Percentiles rank a stretch among this genome's conserved stretches.
Evolutionary conservation across 2,888 invertebrate genomes (phyloP).

Genomic region (Parnassius mnemosyne): DNA sequence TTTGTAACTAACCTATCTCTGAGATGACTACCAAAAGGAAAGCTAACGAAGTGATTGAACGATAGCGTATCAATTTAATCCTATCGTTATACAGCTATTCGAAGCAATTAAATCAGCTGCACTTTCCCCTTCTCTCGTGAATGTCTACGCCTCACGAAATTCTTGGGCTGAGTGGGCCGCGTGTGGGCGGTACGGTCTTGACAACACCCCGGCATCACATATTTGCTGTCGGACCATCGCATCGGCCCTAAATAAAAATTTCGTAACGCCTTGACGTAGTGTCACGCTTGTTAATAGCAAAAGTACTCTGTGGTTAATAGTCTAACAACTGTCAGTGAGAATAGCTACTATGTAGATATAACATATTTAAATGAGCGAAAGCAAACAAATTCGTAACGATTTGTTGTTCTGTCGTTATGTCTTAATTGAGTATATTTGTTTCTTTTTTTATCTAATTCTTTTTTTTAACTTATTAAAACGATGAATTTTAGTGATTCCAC

Average conservation of each 20-base stretch:
- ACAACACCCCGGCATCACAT: conserved; percentile 34
- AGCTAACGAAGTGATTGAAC: conserved; percentile 12
- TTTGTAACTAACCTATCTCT: neutral
- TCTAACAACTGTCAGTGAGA: neutral
- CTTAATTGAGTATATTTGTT: no score
- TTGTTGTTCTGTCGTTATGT: no score
- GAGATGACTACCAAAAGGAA: conserved; percentile 7
- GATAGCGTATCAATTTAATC: conserved; percentile 13
- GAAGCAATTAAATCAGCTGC: conserved; percentile 32
- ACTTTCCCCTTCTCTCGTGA: conserved; percentile 34
- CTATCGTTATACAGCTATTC: conserved; percentile 12
- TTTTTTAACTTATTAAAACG: no score
- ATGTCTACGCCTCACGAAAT: conserved; percentile 34
- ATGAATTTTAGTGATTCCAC: no score
- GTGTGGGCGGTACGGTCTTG: conserved; percentile 43
- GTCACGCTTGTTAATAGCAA: conserved; percentile 5
- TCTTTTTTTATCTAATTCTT: no score
- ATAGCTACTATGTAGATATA: no score
- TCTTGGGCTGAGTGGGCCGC: conserved; percentile 32
- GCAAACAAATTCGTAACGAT: no score
- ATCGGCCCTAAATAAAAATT: conserved; percentile 32
- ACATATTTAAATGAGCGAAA: no score
- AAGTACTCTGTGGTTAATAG: no score
- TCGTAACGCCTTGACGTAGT: conserved; percentile 20
- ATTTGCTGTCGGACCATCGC: conserved; percentile 28